Conservation (phyloP, 2,888 invertebrate genomes). For the Cybosia mesomella region DNA sequence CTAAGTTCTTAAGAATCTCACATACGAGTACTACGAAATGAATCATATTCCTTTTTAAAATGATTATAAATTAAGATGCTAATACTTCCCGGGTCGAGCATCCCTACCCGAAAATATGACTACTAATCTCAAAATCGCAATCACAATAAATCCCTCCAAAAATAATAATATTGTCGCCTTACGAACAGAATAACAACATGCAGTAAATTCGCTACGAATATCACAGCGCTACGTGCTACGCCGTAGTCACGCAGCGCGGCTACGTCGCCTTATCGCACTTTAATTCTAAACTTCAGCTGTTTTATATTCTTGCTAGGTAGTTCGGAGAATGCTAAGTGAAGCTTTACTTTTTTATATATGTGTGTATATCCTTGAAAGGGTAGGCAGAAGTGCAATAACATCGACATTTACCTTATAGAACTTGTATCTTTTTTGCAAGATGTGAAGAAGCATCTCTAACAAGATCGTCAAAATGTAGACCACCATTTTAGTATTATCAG, state of each 20-base stretch:
- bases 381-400: not conserved
- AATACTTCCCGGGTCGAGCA: not conserved
- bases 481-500: not conserved
- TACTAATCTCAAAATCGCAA: not conserved
- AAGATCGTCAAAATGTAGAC: not conserved
- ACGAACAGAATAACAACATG: not conserved
- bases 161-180: not conserved
- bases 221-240: constrained; percentile 17
- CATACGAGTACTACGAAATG: no score
- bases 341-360: not conserved
- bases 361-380: not conserved
- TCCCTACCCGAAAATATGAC: not conserved
- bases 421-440: not conserved
- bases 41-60: not conserved
- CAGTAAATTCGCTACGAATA: constrained; percentile 15
- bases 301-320: not conserved
- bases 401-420: not conserved
- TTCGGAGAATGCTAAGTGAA: not conserved
- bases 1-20: no score
- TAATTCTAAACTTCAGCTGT: constrained; percentile 5
- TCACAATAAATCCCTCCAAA: not conserved
- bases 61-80: not conserved
- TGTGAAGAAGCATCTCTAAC: not conserved
- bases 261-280: constrained; percentile 13
- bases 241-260: constrained; percentile 23